Evolutionary conservation across 2,888 invertebrate genomes (phyloP).

Genomic region (Buathra laborator): DNA sequence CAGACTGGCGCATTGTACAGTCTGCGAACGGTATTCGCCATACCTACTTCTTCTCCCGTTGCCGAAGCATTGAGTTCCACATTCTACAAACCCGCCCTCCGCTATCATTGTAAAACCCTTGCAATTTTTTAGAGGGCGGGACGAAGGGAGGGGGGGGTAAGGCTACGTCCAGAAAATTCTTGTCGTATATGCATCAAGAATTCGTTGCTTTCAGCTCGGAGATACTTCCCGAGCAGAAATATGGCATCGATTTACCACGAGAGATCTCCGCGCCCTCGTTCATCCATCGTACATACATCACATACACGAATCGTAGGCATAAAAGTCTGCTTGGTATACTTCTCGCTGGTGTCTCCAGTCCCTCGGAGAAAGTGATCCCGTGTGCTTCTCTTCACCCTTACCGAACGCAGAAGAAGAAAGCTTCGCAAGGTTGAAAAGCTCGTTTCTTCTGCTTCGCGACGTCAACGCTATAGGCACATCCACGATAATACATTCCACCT

Average conservation of each 20-base stretch:
- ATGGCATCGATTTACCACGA: constrained; percentile 59
- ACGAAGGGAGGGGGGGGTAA: no score
- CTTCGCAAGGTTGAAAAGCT: background rate
- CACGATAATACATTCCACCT: background rate
- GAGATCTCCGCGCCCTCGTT: constrained; percentile 17
- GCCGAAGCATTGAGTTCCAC: constrained; percentile 23
- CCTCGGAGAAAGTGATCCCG: constrained; percentile 14
- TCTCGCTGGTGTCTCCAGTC: background rate
- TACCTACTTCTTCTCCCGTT: constrained; percentile 9
- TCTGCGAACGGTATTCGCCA: constrained; percentile 34
- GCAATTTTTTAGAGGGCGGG: constrained; percentile 23
- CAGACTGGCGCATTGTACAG: constrained; percentile 23
- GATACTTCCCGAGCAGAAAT: constrained; percentile 60
- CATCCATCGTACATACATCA: constrained; percentile 36
- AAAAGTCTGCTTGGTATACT: constrained; percentile 14
- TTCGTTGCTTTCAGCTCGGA: constrained; percentile 54
- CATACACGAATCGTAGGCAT: constrained; percentile 56
- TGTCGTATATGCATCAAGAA: constrained; percentile 43
- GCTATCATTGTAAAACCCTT: constrained; percentile 9
- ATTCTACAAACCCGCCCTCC: constrained; percentile 3
- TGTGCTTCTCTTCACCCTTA: background rate
- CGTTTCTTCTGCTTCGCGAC: background rate
- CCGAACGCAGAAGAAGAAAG: background rate
- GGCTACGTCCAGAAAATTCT: constrained; percentile 32
- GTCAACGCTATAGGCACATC: background rate